phyloP scores from a whole-genome alignment of 2,113 vertebrate species.

The Hystrix brachyura region DNA sequence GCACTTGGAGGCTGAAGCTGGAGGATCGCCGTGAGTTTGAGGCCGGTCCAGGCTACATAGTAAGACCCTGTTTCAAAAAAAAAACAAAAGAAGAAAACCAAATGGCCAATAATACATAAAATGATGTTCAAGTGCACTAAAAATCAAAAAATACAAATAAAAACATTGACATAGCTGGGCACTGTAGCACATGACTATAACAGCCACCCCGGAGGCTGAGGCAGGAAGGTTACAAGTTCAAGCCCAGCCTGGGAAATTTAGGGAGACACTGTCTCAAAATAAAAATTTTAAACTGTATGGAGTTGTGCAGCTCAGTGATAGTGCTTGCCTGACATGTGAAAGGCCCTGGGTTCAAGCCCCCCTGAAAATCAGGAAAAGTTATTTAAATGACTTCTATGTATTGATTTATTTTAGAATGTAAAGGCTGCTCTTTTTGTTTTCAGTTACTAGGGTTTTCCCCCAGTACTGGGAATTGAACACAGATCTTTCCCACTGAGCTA shows the following conservation, averaged over 20 bases:
- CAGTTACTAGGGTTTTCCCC: background rate
- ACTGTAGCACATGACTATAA: background rate
- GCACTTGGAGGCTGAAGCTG: no score
- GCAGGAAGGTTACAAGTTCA: background rate
- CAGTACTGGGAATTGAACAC: background rate
- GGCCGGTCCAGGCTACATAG: no score
- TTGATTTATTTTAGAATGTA: constrained; percentile 49
- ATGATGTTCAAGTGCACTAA: background rate
- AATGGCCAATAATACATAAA: background rate
- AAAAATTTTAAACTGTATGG: background rate
- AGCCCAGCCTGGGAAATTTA: background rate
- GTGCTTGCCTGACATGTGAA: background rate
- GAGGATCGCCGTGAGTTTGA: no score
- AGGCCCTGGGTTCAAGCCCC: background rate
- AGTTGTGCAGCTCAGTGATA: background rate
- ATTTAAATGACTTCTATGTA: constrained; percentile 10
- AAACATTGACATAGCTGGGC: background rate
- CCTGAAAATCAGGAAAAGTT: background rate
- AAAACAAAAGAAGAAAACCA: constrained; percentile 40
- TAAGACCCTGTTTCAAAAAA: no score
- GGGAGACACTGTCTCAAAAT: background rate
- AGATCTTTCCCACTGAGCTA: background rate
- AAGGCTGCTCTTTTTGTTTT: constrained; percentile 65
- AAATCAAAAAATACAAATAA: constrained; percentile 35
- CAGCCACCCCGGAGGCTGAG: background rate